Evolutionary conservation across 2,888 invertebrate genomes (phyloP), one percentile per base, ranked within the genome.

Genomic region (Andrena chrysosceles): DNA sequence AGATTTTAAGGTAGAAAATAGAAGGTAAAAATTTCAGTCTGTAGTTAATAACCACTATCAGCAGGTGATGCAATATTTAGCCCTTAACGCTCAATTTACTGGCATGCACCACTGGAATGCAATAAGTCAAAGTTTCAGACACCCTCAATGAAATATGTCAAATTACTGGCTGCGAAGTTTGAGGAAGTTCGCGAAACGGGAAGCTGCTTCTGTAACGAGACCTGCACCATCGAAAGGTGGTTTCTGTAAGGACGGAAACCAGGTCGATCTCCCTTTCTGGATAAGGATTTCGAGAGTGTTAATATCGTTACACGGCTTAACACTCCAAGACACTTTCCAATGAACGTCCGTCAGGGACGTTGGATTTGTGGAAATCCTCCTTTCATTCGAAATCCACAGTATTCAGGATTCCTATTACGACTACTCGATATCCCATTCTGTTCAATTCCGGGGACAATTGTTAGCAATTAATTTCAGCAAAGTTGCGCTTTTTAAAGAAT

Each of bases 291-390:
- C 23, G 68, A 26, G 10, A 26, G 60, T 80, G 84, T 86, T 87
- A 87, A 87, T 87, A 87, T 83, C 84, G 71, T 83, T 77, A 76
- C 71, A 52, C 56, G 69, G 54, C 83, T 84, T 84, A 81, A 35
- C 63, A 63, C 64, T 67, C 33, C 59, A 23, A 74, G 54, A 83
- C 83, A 63, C 69, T 76, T 75, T 68, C 31, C 62, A 42, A 67
- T 33, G 74, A 74, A 23, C 33, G 72, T n/a, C 49, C 60, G 74
- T 26, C 67, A 52, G 54, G 70, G 66, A 71, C 35, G 69, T 35
- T 8, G 59, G 79, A 74, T 74, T 74, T 54, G 35, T 35, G 62
- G 29, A 70, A 77, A 77, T 83, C 75, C 80, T 33, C 60, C 69
- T 52, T 83, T 71, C 75, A 60, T 75, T 71, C 59, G 26, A 23